phyloP scores from a whole-genome alignment of 2,113 vertebrate species.

The Phycodurus eques region DNA sequence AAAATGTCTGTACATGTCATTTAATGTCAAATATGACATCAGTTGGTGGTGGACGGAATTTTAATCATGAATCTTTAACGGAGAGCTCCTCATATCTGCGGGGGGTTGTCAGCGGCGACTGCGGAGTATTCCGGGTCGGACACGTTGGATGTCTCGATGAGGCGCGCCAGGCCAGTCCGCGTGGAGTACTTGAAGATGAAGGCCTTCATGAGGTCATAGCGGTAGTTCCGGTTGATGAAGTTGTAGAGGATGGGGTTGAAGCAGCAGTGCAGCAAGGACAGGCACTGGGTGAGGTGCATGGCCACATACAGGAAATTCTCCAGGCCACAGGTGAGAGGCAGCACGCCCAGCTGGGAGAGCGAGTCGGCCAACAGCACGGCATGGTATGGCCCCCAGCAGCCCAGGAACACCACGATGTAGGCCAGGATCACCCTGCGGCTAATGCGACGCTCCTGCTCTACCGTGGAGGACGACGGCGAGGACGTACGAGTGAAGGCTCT shows the following conservation, averaged over 20 bases:
- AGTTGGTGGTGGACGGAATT: neutral
- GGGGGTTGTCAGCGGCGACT: conserved; percentile 81
- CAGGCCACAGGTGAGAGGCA: conserved; percentile 84
- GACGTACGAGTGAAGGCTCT: conserved; percentile 64
- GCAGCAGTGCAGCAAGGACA: conserved; percentile 92
- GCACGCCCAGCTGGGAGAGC: conserved; percentile 80
- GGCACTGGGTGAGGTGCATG: conserved; percentile 88
- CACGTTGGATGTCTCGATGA: conserved; percentile 82
- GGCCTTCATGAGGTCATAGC: conserved; percentile 95
- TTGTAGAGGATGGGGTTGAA: conserved; percentile 95
- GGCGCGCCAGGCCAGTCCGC: conserved; percentile 86
- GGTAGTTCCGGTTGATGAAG: conserved; percentile 88
- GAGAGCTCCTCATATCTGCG: conserved; percentile 48
- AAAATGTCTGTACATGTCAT: conserved; percentile 17
- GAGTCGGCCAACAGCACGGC: conserved; percentile 81
- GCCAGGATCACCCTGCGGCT: conserved; percentile 86
- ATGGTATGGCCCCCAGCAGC: conserved; percentile 93
- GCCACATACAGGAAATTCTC: conserved; percentile 84
- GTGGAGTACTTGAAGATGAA: conserved; percentile 96
- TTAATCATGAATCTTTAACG: neutral
- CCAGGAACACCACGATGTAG: conserved; percentile 88
- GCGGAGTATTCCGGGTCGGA: conserved; percentile 86
- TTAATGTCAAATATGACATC: conserved; percentile 12
- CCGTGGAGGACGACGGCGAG: conserved; percentile 35
- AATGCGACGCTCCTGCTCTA: conserved; percentile 80